These are phyloP conservation scores for Mirounga angustirostris DNA, from an alignment of 2,113 vertebrate species.

Conservation along the genomic window DNA sequence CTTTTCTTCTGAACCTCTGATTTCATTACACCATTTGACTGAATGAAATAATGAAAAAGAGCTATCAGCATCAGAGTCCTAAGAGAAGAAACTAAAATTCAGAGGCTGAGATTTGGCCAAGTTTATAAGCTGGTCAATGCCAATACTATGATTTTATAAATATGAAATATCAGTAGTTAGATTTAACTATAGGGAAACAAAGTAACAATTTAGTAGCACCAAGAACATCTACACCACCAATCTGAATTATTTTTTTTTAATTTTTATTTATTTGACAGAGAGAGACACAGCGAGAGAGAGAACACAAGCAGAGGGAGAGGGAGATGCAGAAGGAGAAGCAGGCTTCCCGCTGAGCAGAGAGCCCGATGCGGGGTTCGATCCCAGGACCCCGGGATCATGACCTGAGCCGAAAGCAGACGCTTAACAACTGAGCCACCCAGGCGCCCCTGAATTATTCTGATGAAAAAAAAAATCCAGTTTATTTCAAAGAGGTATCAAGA, in stretches of 20 bases:
- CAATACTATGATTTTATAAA: neutral
- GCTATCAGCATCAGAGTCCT: neutral
- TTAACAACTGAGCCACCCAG: no score
- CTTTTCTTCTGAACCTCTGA: neutral
- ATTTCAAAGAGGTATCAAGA: slow-evolving; percentile 40
- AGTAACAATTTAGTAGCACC: neutral
- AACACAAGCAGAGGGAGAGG: no score
- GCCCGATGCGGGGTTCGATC: no score
- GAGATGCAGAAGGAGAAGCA: no score
- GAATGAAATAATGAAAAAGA: neutral
- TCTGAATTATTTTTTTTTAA: neutral
- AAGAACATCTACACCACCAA: slow-evolving; percentile 25
- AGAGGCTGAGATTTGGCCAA: neutral
- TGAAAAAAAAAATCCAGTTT: neutral
- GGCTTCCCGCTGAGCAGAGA: no score
- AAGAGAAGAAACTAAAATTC: neutral
- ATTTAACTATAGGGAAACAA: slow-evolving; percentile 24
- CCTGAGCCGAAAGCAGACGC: no score
- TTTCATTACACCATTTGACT: slow-evolving; percentile 4
- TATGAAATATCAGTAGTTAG: neutral
- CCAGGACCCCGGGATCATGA: no score
- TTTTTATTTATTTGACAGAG: no score
- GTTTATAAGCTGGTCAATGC: neutral
- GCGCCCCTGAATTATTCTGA: neutral
- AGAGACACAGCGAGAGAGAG: no score